Percentiles rank a stretch among this genome's conserved stretches.
Evolutionary conservation across 2,797 vertebrate species (phyloP).

Genomic region (Eremophila alpestris): DNA sequence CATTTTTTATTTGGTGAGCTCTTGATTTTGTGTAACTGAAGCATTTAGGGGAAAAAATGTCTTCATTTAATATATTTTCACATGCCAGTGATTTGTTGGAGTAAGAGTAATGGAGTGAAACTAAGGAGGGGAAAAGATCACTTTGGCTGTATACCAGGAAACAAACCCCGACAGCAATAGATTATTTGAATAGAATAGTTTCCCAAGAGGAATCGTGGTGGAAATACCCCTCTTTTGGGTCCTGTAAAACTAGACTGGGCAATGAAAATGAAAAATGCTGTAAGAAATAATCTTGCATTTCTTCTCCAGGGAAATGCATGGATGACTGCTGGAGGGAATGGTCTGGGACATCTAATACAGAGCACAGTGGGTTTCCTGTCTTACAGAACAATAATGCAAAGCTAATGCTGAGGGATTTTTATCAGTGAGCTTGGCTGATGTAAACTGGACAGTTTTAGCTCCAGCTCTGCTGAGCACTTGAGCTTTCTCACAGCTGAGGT

Average conservation of each 20-base stretch:
- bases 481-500: background rate
- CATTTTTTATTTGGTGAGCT: background rate
- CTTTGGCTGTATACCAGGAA: background rate
- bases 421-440: background rate
- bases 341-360: background rate
- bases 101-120: constrained; percentile 18
- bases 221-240: constrained; percentile 16
- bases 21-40: background rate
- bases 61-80: background rate
- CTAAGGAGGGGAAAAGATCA: background rate
- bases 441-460: background rate
- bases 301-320: background rate
- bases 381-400: background rate
- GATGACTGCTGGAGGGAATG: background rate
- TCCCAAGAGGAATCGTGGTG: background rate
- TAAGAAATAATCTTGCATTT: constrained; percentile 25
- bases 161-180: background rate
- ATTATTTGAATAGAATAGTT: background rate
- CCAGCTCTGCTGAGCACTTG: background rate
- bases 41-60: background rate
- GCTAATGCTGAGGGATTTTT: background rate
- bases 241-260: constrained; percentile 18
- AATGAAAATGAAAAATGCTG: constrained; percentile 32
- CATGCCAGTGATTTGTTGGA: background rate
- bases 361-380: background rate